These are phyloP conservation scores for Itoplectis maculator DNA, from an alignment of 2,888 invertebrate species.

Conservation along the genomic window DNA sequence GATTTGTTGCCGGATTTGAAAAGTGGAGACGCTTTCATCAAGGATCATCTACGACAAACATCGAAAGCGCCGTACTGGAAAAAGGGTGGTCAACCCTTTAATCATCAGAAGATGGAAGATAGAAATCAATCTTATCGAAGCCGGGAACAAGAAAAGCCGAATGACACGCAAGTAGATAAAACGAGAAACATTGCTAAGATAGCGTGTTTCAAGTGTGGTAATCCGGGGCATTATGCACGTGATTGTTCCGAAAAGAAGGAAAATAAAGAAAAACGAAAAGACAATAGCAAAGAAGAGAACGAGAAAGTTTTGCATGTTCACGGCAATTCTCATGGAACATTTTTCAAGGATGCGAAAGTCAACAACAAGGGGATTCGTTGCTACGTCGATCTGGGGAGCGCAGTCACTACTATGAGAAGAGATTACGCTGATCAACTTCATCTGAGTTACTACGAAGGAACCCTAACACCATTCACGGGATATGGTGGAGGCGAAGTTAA, in stretches of 20 bases:
- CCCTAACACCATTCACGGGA: neutral
- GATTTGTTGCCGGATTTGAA: slow-evolving; percentile 66
- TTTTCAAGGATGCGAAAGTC: neutral
- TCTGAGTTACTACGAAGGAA: neutral
- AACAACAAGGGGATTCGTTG: neutral
- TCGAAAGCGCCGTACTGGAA: slow-evolving; percentile 6
- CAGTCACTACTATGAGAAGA: neutral
- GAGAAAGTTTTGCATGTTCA: neutral
- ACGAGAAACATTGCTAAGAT: neutral
- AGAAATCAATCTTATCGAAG: neutral
- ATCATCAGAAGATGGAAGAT: neutral
- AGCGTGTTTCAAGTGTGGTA: neutral
- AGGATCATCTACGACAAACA: neutral
- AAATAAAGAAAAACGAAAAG: neutral
- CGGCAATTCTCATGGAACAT: slow-evolving; percentile 8
- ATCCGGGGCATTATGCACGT: neutral
- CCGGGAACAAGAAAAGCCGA: neutral
- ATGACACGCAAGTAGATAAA: neutral
- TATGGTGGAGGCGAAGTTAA: slow-evolving; percentile 10
- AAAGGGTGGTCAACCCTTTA: neutral
- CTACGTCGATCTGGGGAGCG: slow-evolving; percentile 8
- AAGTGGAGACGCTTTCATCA: slow-evolving; percentile 51
- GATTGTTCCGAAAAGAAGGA: neutral
- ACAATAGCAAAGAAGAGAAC: neutral
- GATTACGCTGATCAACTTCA: slow-evolving; percentile 10